Evolutionary conservation across 23 tunicate genomes (phyloP).

Genomic region (Diplosoma virens): DNA sequence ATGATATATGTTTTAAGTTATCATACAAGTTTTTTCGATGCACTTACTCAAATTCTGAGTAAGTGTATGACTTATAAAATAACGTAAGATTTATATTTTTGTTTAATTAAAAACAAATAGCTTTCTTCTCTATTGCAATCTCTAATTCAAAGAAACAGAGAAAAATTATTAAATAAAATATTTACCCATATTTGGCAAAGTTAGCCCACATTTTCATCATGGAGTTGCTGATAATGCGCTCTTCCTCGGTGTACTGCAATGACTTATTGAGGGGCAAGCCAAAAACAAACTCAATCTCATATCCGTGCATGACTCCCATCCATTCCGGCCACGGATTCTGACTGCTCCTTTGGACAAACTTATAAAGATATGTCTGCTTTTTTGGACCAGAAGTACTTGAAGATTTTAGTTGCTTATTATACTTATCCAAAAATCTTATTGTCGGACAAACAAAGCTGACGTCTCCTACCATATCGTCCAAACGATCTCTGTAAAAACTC

Average conservation of each 20-base stretch:
- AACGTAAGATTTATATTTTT: too few relatives aligned
- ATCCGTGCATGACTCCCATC: slow-evolving; percentile 98
- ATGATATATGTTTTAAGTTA: too few relatives aligned
- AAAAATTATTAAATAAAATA: neutral
- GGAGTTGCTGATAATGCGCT: slow-evolving; percentile 28
- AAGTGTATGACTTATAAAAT: too few relatives aligned
- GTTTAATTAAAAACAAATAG: too few relatives aligned
- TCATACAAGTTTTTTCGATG: too few relatives aligned
- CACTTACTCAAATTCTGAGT: too few relatives aligned
- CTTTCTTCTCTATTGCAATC: too few relatives aligned
- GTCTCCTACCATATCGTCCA: slow-evolving; percentile 89
- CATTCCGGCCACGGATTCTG: slow-evolving; percentile 91
- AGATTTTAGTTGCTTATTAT: neutral
- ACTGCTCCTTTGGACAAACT: slow-evolving; percentile 62
- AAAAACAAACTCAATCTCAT: slow-evolving; percentile 84
- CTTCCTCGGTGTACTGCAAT: slow-evolving; percentile 41
- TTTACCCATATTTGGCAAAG: slow-evolving; percentile 83
- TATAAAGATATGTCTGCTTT: slow-evolving; percentile 44
- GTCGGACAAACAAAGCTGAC: slow-evolving; percentile 73
- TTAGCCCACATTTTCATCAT: slow-evolving; percentile 81
- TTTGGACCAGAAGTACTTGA: neutral
- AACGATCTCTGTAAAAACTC: slow-evolving; percentile 37
- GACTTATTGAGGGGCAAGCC: slow-evolving; percentile 55
- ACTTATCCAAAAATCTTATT: slow-evolving; percentile 31
- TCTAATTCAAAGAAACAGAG: too few relatives aligned